Conservation (phyloP, 1,140 invertebrate genomes). For the Diorhabda sublineata region DNA sequence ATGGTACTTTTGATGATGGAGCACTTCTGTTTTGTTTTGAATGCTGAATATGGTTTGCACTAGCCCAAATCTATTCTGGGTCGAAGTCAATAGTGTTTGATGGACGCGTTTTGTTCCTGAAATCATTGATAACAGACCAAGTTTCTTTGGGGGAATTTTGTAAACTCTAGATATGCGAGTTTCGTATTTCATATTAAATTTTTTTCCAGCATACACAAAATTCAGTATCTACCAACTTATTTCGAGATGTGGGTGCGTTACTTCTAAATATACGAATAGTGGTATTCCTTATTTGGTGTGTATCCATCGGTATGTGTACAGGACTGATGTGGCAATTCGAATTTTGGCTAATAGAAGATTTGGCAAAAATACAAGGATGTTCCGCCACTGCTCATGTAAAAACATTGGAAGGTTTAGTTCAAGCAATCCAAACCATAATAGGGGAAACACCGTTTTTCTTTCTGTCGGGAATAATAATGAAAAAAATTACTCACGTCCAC, state of each 20-base stretch:
- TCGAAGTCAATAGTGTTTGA: too few species aligned
- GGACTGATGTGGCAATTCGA: constrained; percentile 86
- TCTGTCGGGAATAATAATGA: constrained; percentile 73
- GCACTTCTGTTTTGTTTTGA: too few species aligned
- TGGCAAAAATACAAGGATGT: constrained; percentile 49
- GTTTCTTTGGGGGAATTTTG: too few species aligned
- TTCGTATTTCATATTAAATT: neutral
- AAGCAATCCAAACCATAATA: constrained; percentile 74
- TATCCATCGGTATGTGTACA: constrained; percentile 78
- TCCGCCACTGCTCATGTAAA: constrained; percentile 58
- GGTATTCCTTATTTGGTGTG: constrained; percentile 72
- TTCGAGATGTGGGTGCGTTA: constrained; percentile 60
- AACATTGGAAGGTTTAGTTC: constrained; percentile 74
- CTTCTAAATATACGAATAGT: constrained; percentile 60
- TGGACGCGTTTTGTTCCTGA: too few species aligned
- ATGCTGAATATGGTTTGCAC: too few species aligned
- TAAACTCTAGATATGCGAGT: too few species aligned
- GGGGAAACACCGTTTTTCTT: constrained; percentile 91
- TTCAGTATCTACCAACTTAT: constrained; percentile 59
- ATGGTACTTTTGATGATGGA: too few species aligned
- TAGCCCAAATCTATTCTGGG: too few species aligned
- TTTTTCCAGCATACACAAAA: constrained; percentile 56
- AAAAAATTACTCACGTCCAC: constrained; percentile 76
- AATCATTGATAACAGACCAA: too few species aligned
- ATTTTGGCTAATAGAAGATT: constrained; percentile 75